A percentile compares a stretch with the other conserved stretches of the same genome.
These are phyloP conservation scores for Plutomurus gul DNA, from an alignment of 1,140 invertebrate genomes.

Conservation along the genomic window DNA sequence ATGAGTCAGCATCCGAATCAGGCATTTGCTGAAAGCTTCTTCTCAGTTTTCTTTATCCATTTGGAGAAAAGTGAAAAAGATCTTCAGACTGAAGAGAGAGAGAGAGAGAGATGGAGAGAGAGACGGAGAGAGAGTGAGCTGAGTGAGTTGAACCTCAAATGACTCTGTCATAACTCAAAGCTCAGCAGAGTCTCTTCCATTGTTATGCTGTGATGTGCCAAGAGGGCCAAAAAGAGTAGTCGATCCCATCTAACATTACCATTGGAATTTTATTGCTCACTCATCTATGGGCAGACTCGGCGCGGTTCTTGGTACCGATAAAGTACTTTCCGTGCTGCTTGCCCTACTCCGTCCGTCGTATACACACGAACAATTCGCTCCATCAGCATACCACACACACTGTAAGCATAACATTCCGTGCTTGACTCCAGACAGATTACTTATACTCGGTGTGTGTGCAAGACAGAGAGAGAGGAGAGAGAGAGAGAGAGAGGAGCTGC, in stretches of 20 bases:
- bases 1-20: slow-evolving; percentile 1
- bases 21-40: background rate
- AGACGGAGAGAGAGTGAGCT: background rate
- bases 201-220: slow-evolving; percentile 25
- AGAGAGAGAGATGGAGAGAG: background rate
- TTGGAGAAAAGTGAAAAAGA: background rate
- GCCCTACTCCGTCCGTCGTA: too few relatives aligned
- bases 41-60: background rate
- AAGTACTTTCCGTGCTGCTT: background rate
- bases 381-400: background rate
- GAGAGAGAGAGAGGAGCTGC: too few relatives aligned
- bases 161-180: slow-evolving; percentile 24
- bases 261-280: slow-evolving; percentile 17
- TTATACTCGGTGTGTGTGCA: too few relatives aligned
- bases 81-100: background rate
- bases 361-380: slow-evolving; percentile 1
- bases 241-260: slow-evolving; percentile 1
- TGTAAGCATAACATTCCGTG: too few relatives aligned
- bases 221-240: background rate
- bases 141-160: slow-evolving; percentile 13
- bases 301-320: background rate
- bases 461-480: too few relatives aligned
- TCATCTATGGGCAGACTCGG: background rate
- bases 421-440: too few relatives aligned
- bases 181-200: background rate